Evolutionary conservation across 2,888 invertebrate species (phyloP).

Genomic region (Muscina levida): DNA sequence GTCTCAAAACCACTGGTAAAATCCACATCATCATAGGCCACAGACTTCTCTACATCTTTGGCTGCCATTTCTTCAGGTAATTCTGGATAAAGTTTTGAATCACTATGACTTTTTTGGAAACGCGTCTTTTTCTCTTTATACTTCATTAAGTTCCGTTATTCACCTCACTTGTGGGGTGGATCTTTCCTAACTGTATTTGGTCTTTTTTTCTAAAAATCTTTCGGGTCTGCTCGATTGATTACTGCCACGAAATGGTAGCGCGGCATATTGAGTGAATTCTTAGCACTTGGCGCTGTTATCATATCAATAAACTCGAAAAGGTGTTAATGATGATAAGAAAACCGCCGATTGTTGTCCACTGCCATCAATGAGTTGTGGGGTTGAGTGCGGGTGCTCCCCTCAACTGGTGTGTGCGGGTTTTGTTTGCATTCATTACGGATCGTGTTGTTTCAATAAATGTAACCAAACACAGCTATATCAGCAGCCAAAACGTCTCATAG

Average conservation of each 20-base stretch:
- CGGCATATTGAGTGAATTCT: background rate
- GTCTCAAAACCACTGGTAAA: slow-evolving; percentile 75
- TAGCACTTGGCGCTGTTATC: slow-evolving; percentile 17
- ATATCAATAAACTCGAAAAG: slow-evolving; percentile 31
- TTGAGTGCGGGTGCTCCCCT: too few relatives aligned
- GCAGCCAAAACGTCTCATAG: too few relatives aligned
- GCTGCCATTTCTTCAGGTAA: background rate
- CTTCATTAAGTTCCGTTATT: background rate
- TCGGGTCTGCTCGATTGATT: background rate
- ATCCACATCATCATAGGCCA: slow-evolving; percentile 71
- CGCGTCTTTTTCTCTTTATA: background rate
- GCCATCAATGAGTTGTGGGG: too few relatives aligned
- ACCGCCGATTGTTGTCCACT: background rate
- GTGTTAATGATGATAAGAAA: slow-evolving; percentile 34
- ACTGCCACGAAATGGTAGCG: background rate
- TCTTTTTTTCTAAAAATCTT: background rate
- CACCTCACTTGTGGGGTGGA: background rate
- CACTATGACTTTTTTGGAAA: background rate
- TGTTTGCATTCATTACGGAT: too few relatives aligned
- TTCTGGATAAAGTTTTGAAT: background rate
- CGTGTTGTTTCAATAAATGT: too few relatives aligned
- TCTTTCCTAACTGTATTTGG: background rate
- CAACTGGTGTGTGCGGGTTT: too few relatives aligned
- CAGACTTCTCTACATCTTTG: slow-evolving; percentile 16
- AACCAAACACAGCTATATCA: too few relatives aligned